These are phyloP conservation scores for Drosophila seguyi DNA, from an alignment of 1,140 invertebrate genomes.

Conservation along the genomic window DNA sequence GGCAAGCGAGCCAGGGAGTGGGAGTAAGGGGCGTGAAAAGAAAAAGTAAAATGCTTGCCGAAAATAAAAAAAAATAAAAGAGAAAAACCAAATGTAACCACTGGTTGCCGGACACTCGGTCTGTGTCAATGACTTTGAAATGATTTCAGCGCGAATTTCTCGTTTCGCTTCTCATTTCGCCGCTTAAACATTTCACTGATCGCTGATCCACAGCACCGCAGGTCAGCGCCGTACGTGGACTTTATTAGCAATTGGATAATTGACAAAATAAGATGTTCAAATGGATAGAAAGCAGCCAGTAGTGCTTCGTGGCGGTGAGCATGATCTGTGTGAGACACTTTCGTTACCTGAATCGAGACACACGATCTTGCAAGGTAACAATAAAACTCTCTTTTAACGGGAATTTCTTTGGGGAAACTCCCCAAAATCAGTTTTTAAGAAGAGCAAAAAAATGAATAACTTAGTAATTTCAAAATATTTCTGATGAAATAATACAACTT, in stretches of 20 bases:
- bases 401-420: neutral
- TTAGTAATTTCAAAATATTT: neutral
- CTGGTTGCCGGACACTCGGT: slow-evolving; percentile 41
- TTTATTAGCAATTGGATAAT: slow-evolving; percentile 81
- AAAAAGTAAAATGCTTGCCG: slow-evolving; percentile 79
- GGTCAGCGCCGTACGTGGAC: slow-evolving; percentile 77
- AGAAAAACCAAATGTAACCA: slow-evolving; percentile 47
- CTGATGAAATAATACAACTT: too few relatives aligned
- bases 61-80: slow-evolving; percentile 43
- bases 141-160: slow-evolving; percentile 76
- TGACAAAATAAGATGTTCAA: slow-evolving; percentile 73
- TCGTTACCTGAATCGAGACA: neutral
- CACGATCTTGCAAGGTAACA: neutral
- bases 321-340: slow-evolving; percentile 35
- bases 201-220: slow-evolving; percentile 46
- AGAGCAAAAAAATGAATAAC: neutral
- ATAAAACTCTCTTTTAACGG: neutral
- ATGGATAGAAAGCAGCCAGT: slow-evolving; percentile 55
- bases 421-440: neutral
- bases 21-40: slow-evolving; percentile 59
- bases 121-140: slow-evolving; percentile 81
- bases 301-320: slow-evolving; percentile 4
- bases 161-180: slow-evolving; percentile 56
- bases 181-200: slow-evolving; percentile 53
- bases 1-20: slow-evolving; percentile 13